Base-by-base conservation (phyloP, 2,797 vertebrate species). In the Zenarchopterus dispar region DNA sequence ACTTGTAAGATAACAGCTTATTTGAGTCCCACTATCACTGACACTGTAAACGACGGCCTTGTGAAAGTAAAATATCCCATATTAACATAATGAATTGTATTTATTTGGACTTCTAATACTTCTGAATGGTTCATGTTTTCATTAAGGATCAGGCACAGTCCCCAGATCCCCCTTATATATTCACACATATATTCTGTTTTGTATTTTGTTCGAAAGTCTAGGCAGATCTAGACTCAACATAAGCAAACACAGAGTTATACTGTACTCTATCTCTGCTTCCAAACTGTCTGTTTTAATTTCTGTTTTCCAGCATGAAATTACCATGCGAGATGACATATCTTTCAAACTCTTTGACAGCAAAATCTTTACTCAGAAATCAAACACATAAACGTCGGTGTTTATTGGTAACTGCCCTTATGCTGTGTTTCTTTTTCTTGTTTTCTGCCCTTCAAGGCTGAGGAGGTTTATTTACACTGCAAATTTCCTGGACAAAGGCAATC, bases 241-340 rank as follows among this genome's bases (percentile, higher is more conserved):
- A 80, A 88, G 57, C 81, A 72, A 45, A 48, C 56, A 10, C 28
- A 54, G 62, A 54, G 63, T 49, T 57, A 52, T 49, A 76, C 56
- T 44, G 39, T 45, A 45, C 18, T 70, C 62, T 46, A 55, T 61
- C 63, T 80, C 56, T 54, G 57, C 57, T 54, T 72, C 75, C 36
- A 74, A 71, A 69, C 62, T 70, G 71, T 62, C 74, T 65, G 17
- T 54, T 83, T 70, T 85, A 86, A 91, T 89, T 84, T 71, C 54
- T 77, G 82, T 88, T 89, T 89, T 83, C 41, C 51, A 77, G 53
- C 18, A 44, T 47, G 63, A 84, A 83, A 88, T 84, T 70, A 66
- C 82, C 77, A 58, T 75, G 73, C 53, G 56, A 57, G 60, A 57
- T 53, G 91, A 91, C 87, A 85, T 63, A 51, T 64, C 64, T 45